Evolutionary conservation across 2,888 invertebrate species (phyloP), one percentile per base, ranked within the genome.

Genomic region (Drosophila falleni): DNA sequence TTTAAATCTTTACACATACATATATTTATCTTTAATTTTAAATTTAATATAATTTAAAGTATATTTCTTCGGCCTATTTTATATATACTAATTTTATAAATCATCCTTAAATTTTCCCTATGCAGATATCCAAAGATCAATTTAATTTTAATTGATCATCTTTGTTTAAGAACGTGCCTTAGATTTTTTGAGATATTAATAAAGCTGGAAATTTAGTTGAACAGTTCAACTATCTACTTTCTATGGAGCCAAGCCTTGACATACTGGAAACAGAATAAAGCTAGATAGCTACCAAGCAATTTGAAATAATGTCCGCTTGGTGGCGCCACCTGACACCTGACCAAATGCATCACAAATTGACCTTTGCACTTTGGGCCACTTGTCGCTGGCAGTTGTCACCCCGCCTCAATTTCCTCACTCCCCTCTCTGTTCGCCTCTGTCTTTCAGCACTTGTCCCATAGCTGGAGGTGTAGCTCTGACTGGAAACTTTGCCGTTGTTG

Each of bases 341-440:
- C 63, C 69, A 46, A 77, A 46, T 69, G 69, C 65, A 62, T 16
- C 78, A 61, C 66, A 77, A 77, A 78, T 77, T 77, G 70, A 66
- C 78, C 77, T 63, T 63, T 51, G 39, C 72, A 61, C 58, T 47
- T 67, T 54, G 41, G 26, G 66, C 65, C 74, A 67, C 71, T 66
- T 75, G 67, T 63, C 71, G 58, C 35, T 47, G 31, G 23, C 61
- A 49, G 49, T 47, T 44, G 51, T 42, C 41, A 2, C 19, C 51
- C 16, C n/a, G 2, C 29, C 35, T 8, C 23, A 9, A 35, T 9
- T 13, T 5, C 46, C 35, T 5, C 16, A 10, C 11, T 0, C 16
- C 54, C 10, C 11, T 0, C 16, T 49, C 10, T 2, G 1, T 29
- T 29, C 10, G n/a, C 35, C 10, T 5, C 10, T 11, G 35, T 16